Evolutionary conservation across 2,797 vertebrate genomes (phyloP), one percentile per base, ranked within the genome.

Genomic region (Eutrigla gurnardus): DNA sequence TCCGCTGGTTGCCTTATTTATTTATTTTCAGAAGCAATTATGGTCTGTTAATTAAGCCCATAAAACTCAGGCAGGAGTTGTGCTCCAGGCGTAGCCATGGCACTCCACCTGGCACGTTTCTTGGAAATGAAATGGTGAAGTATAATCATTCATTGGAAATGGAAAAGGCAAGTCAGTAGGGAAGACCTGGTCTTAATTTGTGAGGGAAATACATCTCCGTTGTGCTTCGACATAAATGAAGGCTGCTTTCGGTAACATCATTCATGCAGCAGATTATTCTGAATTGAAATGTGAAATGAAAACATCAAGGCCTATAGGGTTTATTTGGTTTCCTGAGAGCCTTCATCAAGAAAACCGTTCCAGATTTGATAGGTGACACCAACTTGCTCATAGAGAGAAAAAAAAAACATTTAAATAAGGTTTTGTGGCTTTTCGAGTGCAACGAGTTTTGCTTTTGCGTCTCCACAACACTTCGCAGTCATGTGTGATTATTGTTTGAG

Each of bases 1-100:
- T 91, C 85, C 53, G 36, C 78, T 83, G 85, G 84, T 76, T 66
- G 73, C 82, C 74, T 77, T 88, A 87, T 89, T 90, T 91, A 77
- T 86, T 83, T 87, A 62, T 91, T 89, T 90, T 92, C 89, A 89
- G 76, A 88, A 85, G 85, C 88, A 92, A 93, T 93, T 91, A 92
- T 75, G 37, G 63, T 87, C 75, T 32, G 46, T 86, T 93, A 91
- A 92, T 93, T 82, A 90, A 83, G 85, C 61, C 70, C 77, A 86
- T 92, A 87, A 89, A 90, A 77, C 33, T 14, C 45, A 72, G 72
- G 79, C 70, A 67, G 76, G 75, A 66, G 79, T 82, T 61, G 18
- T 39, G 82, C 86, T 70, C 37, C 46, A 42, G 76, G 73, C 82
- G 9, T 57, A 70, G 77, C 81, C 70, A 13, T 75, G 50, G 74